A percentile compares a stretch with the other conserved stretches of the same genome.
Conservation (phyloP, 2,113 vertebrate genomes). For the Anoplopoma fimbria region DNA sequence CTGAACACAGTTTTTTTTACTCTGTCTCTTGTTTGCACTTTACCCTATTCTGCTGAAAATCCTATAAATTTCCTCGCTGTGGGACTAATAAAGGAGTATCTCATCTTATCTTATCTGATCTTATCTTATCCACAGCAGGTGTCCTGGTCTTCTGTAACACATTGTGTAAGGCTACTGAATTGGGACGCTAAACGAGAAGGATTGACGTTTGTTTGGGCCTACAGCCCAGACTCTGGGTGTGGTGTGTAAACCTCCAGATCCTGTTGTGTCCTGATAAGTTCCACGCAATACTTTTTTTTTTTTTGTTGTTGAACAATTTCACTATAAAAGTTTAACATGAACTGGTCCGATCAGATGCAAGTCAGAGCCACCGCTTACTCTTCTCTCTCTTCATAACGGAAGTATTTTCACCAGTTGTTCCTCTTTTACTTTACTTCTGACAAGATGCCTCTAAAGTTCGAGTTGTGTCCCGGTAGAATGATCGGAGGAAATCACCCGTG, state of each 20-base stretch:
- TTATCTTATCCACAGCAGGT: neutral
- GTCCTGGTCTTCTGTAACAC: slow-evolving; percentile 15
- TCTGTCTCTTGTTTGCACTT: too few relatives aligned
- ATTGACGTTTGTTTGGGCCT: slow-evolving; percentile 49
- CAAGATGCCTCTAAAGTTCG: slow-evolving; percentile 88
- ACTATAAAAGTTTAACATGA: too few relatives aligned
- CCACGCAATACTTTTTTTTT: too few relatives aligned
- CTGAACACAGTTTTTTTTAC: slow-evolving; percentile 25
- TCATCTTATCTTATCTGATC: too few relatives aligned
- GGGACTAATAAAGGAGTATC: too few relatives aligned
- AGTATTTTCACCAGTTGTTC: accelerated
- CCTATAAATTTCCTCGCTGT: too few relatives aligned
- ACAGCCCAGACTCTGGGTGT: slow-evolving; percentile 1
- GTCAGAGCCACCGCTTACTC: accelerated
- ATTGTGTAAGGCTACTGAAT: slow-evolving; percentile 33
- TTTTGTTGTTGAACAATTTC: too few relatives aligned
- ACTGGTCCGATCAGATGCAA: neutral
- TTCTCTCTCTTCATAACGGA: neutral
- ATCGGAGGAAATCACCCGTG: slow-evolving; percentile 89
- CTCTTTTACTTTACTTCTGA: neutral
- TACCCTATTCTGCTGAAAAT: too few relatives aligned
- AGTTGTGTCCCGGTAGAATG: slow-evolving; percentile 89
- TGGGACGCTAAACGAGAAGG: slow-evolving; percentile 71
- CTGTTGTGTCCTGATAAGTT: slow-evolving; percentile 13
- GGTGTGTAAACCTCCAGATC: neutral